Base-by-base conservation (phyloP, 2,797 vertebrate species). In the Falco novaeseelandiae region DNA sequence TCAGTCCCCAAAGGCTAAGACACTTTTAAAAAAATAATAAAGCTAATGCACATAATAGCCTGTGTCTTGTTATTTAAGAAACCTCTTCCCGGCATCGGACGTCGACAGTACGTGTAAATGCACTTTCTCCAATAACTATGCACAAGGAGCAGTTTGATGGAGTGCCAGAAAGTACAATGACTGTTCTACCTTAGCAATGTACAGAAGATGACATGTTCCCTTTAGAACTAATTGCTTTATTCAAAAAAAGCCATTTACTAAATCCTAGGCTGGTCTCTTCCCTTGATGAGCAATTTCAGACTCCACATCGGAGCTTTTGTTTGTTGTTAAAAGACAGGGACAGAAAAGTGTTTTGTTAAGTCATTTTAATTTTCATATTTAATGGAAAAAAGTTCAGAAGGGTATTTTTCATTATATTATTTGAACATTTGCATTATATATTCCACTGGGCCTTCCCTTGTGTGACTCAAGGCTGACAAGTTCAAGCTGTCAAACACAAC, bases 211-310 rank as follows among this genome's bases (percentile, higher is more conserved):
- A 96, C 96, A 96, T 96, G 96, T 97, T 98, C 97, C 94, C 97
- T 98, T 97, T 93, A 96, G 87, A 96, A 97, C 94, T 98, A 98
- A 98, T 98, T 98, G 96, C 97, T 97, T 98, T 95, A 96, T 98
- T 97, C 78, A 91, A 93, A 96, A 96, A 95, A 97, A 94, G 54
- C 89, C 94, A 96, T 98, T 97, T 97, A 97, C 74, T 76, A 93
- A 97, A 96, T 96, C 93, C 42, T 66, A 97, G 87, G 74, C 92
- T 92, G 78, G 87, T 97, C 96, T 96, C 97, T 95, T 95, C 87
- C 84, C 89, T 97, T 97, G 97, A 98, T 94, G 96, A 98, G 93
- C 95, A 98, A 97, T 98, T 98, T 96, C 93, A 97, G 97, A 92
- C 96, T 97, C 94, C 87, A 92, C 87, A 94, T 95, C 1, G 11